Base-by-base conservation (phyloP, 2,113 vertebrate species). In the Phocoena sinus region DNA sequence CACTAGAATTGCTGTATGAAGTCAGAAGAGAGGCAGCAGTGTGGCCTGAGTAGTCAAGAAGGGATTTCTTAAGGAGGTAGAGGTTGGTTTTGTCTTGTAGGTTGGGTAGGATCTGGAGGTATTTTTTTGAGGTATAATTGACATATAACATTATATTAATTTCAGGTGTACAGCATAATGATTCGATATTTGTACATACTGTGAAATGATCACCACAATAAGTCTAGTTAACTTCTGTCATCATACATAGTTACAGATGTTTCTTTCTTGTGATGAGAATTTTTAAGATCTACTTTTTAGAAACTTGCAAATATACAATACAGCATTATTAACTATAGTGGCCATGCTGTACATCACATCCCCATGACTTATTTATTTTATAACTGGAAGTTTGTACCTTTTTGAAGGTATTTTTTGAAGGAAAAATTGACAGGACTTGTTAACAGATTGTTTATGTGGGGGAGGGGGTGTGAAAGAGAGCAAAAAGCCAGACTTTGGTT, bases 401-500 rank as follows among this genome's bases (percentile, higher is more conserved):
- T 89, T 81, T 33, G 26, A 70, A 80, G 47, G 50, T 31, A 80
- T 41, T 38, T 80, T 97, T 95, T 62, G n/a, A 95, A 92, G 91
- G 86, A 88, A 74, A 95, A 95, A 53, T 50, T 74, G 77, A 88
- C 44, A 63, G 31, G 65, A 73, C 63, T 91, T 70, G 25, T 83
- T 95, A 87, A 79, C 4, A 68, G n/a, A 56, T 13, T 83, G 14
- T 41, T 77, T 60, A 80, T 41, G 11, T 58, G 4, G 65, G 33
- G 4, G 9, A 13, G 31, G 23, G 7, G 9, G 8, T 26, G 8
- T 36, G 31, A 80, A 77, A 83, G 50, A 79, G 47, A 96, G 41
- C 77, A 87, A 96, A 86, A 96, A 89, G 25, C 41, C 56, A 73
- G 21, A 95, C 8, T 90, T 47, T 86, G 41, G 58, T 80, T 96